Evolutionary conservation across 2,113 vertebrate species (phyloP).

Genomic region (Epinephelus moara): DNA sequence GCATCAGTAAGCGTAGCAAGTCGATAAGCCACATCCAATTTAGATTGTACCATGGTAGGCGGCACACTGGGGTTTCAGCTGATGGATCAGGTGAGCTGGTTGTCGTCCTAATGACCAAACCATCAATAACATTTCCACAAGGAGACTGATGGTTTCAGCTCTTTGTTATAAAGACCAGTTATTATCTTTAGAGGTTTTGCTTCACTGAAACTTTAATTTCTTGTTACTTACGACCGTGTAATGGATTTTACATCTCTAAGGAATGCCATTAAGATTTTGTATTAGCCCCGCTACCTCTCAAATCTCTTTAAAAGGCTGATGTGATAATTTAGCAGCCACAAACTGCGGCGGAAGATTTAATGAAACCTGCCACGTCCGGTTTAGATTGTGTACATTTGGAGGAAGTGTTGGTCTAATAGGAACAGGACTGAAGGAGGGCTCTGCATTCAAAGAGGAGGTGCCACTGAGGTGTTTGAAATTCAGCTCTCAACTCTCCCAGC

Average conservation of each 20-base stretch:
- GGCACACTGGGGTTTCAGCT: background rate
- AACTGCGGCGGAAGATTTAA: background rate
- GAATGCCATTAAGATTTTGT: background rate
- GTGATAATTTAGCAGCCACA: background rate
- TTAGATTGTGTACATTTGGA: background rate
- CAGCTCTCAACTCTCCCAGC: background rate
- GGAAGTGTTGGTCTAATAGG: background rate
- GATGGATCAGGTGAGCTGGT: constrained; percentile 36
- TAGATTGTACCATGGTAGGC: background rate
- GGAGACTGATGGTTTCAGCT: background rate
- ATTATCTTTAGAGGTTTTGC: background rate
- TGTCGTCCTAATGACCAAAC: constrained; percentile 28
- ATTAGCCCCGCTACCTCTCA: background rate
- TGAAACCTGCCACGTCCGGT: background rate
- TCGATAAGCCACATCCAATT: constrained; percentile 40
- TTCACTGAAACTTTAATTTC: constrained; percentile 22
- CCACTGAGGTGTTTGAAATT: constrained; percentile 34
- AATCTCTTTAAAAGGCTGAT: constrained; percentile 3
- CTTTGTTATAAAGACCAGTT: background rate
- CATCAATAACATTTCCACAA: constrained; percentile 38
- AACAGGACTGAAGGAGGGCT: background rate
- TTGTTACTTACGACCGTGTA: constrained; percentile 3
- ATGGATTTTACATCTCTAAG: constrained; percentile 35
- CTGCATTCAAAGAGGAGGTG: background rate
- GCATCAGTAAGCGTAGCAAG: constrained; percentile 1